A percentile compares a stretch with the other conserved stretches of the same genome.
Conservation (phyloP, 2,888 invertebrate genomes). For the Drosophila multiciliata region DNA sequence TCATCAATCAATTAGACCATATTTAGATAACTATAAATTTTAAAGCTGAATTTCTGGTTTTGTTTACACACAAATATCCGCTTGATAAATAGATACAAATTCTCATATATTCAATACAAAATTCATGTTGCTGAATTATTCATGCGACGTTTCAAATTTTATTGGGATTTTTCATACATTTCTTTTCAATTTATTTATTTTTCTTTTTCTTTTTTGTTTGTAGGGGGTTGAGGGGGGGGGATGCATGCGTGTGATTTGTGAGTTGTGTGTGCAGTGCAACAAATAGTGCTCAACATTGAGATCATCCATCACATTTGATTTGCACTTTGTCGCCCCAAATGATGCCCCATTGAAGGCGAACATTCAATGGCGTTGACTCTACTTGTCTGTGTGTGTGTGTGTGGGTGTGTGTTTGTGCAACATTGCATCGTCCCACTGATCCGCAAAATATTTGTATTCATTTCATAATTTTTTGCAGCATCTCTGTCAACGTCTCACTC, state of each 20-base stretch:
- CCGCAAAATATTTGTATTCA: constrained; percentile 74
- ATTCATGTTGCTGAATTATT: constrained; percentile 21
- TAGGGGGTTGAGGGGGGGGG: background rate
- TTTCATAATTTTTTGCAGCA: constrained; percentile 68
- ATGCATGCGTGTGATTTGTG: background rate
- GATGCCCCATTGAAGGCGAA: constrained; percentile 54
- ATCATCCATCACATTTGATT: constrained; percentile 74
- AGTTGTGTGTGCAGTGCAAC: constrained; percentile 1
- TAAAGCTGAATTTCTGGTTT: background rate
- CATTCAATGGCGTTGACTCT: constrained; percentile 51
- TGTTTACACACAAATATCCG: background rate
- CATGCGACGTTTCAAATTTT: constrained; percentile 26
- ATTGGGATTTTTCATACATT: constrained; percentile 17
- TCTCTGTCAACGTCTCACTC: constrained; percentile 55
- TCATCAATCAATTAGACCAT: background rate
- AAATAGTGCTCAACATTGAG: constrained; percentile 46
- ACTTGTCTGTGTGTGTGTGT: constrained; percentile 15
- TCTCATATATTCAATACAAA: background rate
- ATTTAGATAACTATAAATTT: background rate
- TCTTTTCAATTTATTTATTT: background rate
- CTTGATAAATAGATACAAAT: background rate
- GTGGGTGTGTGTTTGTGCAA: constrained; percentile 20
- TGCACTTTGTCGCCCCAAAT: constrained; percentile 62
- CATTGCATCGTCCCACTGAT: constrained; percentile 50
- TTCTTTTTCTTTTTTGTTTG: constrained; percentile 3